These are phyloP conservation scores for Aplocera efformata DNA, from an alignment of 2,888 invertebrate genomes.

Conservation along the genomic window DNA sequence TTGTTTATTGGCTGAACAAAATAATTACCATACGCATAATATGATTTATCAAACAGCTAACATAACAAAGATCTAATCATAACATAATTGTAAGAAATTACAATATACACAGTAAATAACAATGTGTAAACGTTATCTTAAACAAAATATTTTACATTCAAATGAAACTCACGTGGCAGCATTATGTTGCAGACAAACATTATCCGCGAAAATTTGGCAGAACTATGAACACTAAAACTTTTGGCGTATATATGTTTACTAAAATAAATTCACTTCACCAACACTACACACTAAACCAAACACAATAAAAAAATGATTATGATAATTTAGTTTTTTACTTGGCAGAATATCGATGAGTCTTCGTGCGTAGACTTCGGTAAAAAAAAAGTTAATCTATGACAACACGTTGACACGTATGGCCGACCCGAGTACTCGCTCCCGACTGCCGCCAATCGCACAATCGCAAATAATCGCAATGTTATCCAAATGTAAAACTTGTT, in stretches of 20 bases:
- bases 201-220: slow-evolving; percentile 5
- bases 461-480: slow-evolving; percentile 27
- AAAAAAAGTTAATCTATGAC: slow-evolving; percentile 31
- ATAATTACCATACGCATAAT: no score
- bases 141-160: not conserved
- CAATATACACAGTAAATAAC: no score
- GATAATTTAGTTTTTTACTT: slow-evolving; percentile 1
- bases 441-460: slow-evolving; percentile 30
- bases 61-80: no score
- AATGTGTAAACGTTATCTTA: no score
- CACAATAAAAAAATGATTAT: not conserved
- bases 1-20: no score
- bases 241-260: slow-evolving; percentile 8
- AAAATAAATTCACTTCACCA: slow-evolving; percentile 4
- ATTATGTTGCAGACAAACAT: slow-evolving; percentile 8
- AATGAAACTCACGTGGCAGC: slow-evolving; percentile 14
- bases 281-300: slow-evolving; percentile 2
- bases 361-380: slow-evolving; percentile 32
- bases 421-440: slow-evolving; percentile 29
- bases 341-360: slow-evolving; percentile 16
- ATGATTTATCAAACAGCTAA: no score
- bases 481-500: slow-evolving; percentile 41
- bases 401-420: slow-evolving; percentile 28
- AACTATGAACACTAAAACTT: slow-evolving; percentile 5
- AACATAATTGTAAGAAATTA: no score